Conservation (phyloP, 2,888 invertebrate species). For the Ophioninae sp. region DNA sequence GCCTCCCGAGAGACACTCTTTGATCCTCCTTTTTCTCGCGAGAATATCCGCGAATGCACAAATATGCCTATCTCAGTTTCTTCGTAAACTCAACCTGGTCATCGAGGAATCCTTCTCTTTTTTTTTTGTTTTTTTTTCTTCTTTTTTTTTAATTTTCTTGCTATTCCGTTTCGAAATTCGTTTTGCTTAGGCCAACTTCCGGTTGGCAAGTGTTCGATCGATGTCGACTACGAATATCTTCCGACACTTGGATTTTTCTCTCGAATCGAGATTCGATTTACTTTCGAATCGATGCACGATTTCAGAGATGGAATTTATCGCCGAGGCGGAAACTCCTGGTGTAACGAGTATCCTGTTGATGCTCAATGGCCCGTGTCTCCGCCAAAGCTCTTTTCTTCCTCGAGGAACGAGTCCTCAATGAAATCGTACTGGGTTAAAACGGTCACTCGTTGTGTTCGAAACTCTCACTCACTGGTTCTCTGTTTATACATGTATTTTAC, state of each 20-base stretch:
- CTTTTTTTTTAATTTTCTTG: background rate
- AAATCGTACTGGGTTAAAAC: constrained; percentile 23
- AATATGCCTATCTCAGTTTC: background rate
- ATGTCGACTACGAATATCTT: too few species aligned
- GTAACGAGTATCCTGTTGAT: constrained; percentile 54
- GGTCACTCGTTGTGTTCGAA: constrained; percentile 28
- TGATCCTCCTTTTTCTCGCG: constrained; percentile 1
- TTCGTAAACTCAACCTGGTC: background rate
- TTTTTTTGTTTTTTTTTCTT: background rate
- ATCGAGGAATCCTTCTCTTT: background rate
- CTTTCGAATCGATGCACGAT: too few species aligned
- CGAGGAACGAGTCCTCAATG: constrained; percentile 19
- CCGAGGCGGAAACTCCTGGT: background rate
- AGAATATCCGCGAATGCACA: background rate
- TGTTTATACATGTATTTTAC: constrained; percentile 57
- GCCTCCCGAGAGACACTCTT: constrained; percentile 14
- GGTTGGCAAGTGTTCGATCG: too few species aligned
- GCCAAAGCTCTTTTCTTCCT: constrained; percentile 5
- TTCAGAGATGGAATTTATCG: too few species aligned
- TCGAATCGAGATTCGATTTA: too few species aligned
- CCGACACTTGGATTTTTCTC: too few species aligned
- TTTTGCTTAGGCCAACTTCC: too few species aligned
- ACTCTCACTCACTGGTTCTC: constrained; percentile 19
- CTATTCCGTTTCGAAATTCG: too few species aligned
- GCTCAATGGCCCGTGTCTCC: constrained; percentile 54